Base-by-base conservation (phyloP, 2,113 vertebrate species). In the Amia ocellicauda region DNA sequence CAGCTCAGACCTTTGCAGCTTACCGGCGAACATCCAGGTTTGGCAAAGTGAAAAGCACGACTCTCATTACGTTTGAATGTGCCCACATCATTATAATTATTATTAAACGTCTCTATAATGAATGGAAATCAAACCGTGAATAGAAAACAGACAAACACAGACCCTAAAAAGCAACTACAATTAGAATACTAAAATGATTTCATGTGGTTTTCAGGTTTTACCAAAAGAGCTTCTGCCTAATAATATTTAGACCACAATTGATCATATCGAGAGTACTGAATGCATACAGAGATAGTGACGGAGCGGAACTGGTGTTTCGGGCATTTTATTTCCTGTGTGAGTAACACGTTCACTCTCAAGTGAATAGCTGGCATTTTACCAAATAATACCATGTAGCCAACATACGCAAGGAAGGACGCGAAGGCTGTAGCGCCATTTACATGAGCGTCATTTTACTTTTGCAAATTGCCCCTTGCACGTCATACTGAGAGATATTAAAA, bases 251-350 rank as follows among this genome's bases (percentile, higher is more conserved):
- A 81, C 82, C 78, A 74, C 76, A 83, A 69, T 64, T 72, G 64
- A 72, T 86, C 73, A 83, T 78, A 71, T 64, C 71, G 69, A 70
- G 71, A 84, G 47, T 66, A 19, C 24, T 51, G 58, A 57, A 62
- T 24, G 58, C 36, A 63, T 59, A 58, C 62, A 20, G 8, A 52
- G 69, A 62, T 63, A 43, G 57, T 45, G 43, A 17, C 7, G 26
- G 16, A 71, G 55, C 27, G 57, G 54, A 72, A 64, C 55, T 62
- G 61, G 76, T 73, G 75, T 72, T 64, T 51, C 49, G 28, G 40
- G 36, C 23, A 20, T 10, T 5, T 17, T 8, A 36, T 31, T 68
- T 68, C 51, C 59, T 62, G 27, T 62, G 52, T 27, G 29, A 66
- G 52, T 51, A 52, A 70, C 41, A 57, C 28, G 8, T 50, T 55